Evolutionary conservation across 1,140 invertebrate species (phyloP), one percentile per base, ranked within the genome.

Genomic region (Zaprionus ghesquierei): DNA sequence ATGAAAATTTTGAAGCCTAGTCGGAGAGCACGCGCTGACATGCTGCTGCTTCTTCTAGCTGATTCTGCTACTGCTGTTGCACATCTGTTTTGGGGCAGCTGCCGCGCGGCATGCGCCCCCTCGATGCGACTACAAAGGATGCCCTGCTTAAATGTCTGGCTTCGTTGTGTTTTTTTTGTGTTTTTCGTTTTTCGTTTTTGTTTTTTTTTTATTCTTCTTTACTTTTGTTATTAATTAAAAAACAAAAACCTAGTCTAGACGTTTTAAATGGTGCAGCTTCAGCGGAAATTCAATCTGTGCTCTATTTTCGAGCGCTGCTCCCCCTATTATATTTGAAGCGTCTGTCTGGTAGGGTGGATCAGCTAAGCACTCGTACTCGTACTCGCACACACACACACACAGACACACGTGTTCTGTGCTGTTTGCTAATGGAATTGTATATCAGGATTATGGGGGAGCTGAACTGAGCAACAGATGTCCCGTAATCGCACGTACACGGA

Each of bases 251-350:
- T 64, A 79, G 82, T 89, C 84, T 89, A 89, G 84, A 89, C 84
- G 60, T 35, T 77, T 74, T 84, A 82, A 87, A 87, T 78, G 76
- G 65, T 53, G 38, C 68, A 72, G 66, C 76, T 75, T 78, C 76
- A 66, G 61, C 73, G 84, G 84, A 89, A 89, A 89, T 77, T 84
- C 77, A 84, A 89, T 89, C 84, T 84, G 20, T 80, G 84, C 84
- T 89, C 84, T 82, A 80, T 82, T 87, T 89, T 89, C 51, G 69
- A 81, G 72, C 64, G 60, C 73, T 41, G 46, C 60, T 62, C 22
- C 54, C 74, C 75, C 62, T 38, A 65, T 31, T 64, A 53, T 38
- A 65, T 31, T 69, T 53, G 25, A 63, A 68, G n/a, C 27, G 38
- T 33, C 53, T 65, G 51, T 61, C 49, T 55, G 27, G 12, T 22